These are phyloP conservation scores for Enteromius trimaculatus DNA, from an alignment of 2,797 vertebrate genomes.

Conservation along the genomic window DNA sequence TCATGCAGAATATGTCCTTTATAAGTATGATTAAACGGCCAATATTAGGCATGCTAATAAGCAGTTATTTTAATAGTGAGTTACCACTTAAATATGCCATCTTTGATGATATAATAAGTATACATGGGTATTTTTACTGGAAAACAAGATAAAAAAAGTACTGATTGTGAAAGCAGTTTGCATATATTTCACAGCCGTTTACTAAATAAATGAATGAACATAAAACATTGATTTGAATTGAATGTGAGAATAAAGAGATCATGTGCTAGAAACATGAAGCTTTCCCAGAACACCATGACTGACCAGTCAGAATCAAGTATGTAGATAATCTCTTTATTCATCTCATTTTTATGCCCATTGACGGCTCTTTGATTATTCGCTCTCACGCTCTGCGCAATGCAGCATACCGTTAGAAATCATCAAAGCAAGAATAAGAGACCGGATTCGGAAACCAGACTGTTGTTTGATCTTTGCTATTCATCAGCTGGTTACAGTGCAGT, in stretches of 20 bases:
- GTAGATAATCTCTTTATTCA: slow-evolving; percentile 20
- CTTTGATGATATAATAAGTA: too few species aligned
- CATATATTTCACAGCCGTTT: background rate
- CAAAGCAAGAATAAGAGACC: slow-evolving; percentile 45
- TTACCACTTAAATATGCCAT: background rate
- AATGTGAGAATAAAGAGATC: background rate
- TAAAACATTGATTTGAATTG: background rate
- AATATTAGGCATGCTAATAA: background rate
- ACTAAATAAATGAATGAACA: background rate
- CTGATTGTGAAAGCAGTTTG: background rate
- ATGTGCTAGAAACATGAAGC: background rate
- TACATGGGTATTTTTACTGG: background rate
- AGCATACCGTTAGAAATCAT: slow-evolving; percentile 16
- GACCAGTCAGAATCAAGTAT: background rate
- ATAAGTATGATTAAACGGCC: background rate
- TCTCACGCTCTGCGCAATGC: slow-evolving; percentile 14
- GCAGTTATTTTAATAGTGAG: background rate
- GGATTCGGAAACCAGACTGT: slow-evolving; percentile 8
- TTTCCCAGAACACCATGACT: background rate
- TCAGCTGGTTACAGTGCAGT: slow-evolving; percentile 26
- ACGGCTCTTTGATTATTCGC: slow-evolving; percentile 8
- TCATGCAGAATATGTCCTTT: background rate
- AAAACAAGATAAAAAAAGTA: background rate
- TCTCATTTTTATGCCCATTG: slow-evolving; percentile 13
- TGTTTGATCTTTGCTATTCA: slow-evolving; percentile 47